These are phyloP conservation scores for Synodontis membranacea DNA, from an alignment of 2,113 vertebrate genomes.

Conservation along the genomic window DNA sequence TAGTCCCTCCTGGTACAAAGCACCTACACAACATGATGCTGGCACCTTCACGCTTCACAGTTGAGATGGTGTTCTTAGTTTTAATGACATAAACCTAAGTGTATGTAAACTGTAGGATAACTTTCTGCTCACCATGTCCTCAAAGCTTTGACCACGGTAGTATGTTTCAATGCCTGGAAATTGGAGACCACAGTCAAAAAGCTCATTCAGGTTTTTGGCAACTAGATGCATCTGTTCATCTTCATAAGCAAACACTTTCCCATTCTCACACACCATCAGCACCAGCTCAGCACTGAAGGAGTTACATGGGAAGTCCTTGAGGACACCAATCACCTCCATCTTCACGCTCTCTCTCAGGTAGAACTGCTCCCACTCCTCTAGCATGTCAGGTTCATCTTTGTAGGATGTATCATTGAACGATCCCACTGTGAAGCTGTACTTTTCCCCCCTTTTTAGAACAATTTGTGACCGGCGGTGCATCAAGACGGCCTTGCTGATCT, in stretches of 20 bases:
- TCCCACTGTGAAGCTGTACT: background rate
- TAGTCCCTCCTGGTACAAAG: too few relatives aligned
- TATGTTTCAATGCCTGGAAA: conserved; percentile 47
- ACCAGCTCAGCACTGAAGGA: conserved; percentile 43
- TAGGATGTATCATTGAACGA: conserved; percentile 48
- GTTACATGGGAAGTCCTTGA: conserved; percentile 3
- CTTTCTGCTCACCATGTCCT: conserved; percentile 39
- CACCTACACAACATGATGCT: too few relatives aligned
- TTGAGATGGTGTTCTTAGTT: too few relatives aligned
- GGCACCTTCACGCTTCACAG: too few relatives aligned
- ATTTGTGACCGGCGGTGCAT: background rate
- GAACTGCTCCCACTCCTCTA: conserved; percentile 49
- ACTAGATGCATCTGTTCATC: conserved; percentile 55
- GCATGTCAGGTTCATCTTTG: rapidly evolving
- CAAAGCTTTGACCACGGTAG: conserved; percentile 52
- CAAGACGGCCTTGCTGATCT: background rate
- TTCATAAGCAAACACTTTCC: conserved; percentile 46
- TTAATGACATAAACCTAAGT: too few relatives aligned
- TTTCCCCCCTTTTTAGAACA: background rate
- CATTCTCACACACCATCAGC: conserved; percentile 55
- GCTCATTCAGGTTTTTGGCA: background rate
- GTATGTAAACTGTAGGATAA: too few relatives aligned
- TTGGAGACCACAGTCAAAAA: rapidly evolving
- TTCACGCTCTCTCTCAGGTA: conserved; percentile 33
- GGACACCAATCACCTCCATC: conserved; percentile 55